A percentile compares a stretch with the other conserved stretches of the same genome.
Conservation (phyloP, 2,797 vertebrate genomes). For the Capromys pilorides region DNA sequence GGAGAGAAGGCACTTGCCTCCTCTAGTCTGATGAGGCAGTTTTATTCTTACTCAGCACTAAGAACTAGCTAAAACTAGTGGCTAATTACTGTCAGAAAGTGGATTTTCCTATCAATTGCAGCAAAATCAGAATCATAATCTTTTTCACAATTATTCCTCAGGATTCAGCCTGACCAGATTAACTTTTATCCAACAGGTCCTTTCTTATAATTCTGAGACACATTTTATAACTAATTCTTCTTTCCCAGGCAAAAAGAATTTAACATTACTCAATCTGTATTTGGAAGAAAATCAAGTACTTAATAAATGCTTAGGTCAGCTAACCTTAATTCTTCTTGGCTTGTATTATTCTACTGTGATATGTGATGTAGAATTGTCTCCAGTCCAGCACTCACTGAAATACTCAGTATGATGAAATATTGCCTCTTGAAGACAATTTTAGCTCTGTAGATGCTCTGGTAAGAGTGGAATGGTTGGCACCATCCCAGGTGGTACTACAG, state of each 20-base stretch:
- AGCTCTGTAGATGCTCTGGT: not conserved
- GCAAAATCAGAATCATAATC: constrained; percentile 25
- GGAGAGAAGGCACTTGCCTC: not conserved
- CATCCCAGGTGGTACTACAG: not conserved
- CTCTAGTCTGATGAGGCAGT: not conserved
- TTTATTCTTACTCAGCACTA: constrained; percentile 34
- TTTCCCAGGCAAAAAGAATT: constrained; percentile 3
- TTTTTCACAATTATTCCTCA: constrained; percentile 24
- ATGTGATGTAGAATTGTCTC: not conserved
- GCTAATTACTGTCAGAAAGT: constrained; percentile 27
- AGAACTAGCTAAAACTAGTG: constrained; percentile 53
- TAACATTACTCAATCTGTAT: constrained; percentile 32
- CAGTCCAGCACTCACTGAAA: constrained; percentile 17
- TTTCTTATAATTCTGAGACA: not conserved
- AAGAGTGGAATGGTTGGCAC: not conserved
- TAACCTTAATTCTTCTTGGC: constrained; percentile 13
- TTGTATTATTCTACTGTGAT: not conserved
- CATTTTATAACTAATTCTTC: constrained; percentile 23
- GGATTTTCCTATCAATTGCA: not conserved
- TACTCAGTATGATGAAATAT: not conserved
- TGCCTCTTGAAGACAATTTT: constrained; percentile 34
- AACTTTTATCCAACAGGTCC: not conserved
- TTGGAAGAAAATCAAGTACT: not conserved
- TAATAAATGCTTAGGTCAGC: constrained; percentile 30
- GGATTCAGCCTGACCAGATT: not conserved